phyloP scores from a whole-genome alignment of 2,888 invertebrate genomes.

The Thera obeliscata region DNA sequence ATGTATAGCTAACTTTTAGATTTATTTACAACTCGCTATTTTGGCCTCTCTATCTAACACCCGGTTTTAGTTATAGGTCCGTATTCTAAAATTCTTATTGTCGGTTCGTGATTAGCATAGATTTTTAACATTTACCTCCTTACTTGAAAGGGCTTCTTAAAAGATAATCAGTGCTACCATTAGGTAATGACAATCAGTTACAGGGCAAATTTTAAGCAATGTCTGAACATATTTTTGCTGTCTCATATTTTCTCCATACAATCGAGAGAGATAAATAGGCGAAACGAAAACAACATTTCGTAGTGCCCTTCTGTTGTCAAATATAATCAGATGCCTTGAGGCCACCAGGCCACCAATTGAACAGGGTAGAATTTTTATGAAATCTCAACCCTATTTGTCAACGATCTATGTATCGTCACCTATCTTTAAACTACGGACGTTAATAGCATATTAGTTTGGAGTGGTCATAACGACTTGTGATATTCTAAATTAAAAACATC shows the following conservation, averaged over 20 bases:
- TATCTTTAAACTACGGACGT: no score
- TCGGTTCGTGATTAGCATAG: neutral
- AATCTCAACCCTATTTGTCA: neutral
- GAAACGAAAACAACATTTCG: no score
- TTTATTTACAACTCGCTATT: constrained; percentile 42
- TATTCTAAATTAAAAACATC: no score
- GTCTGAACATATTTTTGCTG: no score
- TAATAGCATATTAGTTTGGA: no score
- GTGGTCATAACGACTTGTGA: no score
- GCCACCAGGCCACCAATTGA: neutral
- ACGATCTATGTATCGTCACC: neutral
- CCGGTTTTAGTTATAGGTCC: constrained; percentile 22
- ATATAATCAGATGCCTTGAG: neutral
- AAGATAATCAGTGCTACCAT: no score
- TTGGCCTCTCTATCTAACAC: constrained; percentile 40
- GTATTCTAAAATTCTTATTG: neutral
- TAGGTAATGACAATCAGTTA: no score
- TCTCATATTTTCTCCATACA: no score
- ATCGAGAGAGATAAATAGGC: no score
- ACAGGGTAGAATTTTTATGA: neutral
- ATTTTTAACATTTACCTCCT: neutral
- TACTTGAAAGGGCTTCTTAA: no score
- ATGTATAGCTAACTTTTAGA: constrained; percentile 43
- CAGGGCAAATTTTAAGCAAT: no score
- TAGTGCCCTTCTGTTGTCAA: neutral